phyloP scores from a whole-genome alignment of 2,888 invertebrate species.

The Drosophila histrio region DNA sequence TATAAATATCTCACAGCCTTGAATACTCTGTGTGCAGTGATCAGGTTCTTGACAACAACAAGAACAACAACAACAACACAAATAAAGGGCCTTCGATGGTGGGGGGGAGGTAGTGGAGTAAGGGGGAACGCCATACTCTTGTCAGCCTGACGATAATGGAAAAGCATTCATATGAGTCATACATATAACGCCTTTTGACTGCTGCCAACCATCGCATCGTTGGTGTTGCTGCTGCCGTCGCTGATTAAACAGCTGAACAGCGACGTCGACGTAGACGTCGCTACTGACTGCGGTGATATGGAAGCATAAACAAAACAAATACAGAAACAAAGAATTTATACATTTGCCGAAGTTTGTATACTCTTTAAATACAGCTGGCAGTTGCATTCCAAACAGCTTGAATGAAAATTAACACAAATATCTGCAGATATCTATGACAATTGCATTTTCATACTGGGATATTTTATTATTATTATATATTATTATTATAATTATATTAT shows the following conservation, averaged over 20 bases:
- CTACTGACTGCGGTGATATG: conserved; percentile 37
- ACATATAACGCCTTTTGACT: conserved; percentile 28
- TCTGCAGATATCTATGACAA: no score
- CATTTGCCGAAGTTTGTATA: conserved; percentile 9
- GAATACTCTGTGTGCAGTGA: conserved; percentile 21
- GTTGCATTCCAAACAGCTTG: not conserved
- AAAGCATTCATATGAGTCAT: conserved; percentile 50
- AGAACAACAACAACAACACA: no score
- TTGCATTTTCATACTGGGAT: no score
- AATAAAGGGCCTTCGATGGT: not conserved
- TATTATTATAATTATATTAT: no score
- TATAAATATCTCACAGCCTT: conserved; percentile 33
- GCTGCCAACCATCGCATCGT: conserved; percentile 5
- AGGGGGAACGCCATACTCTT: conserved; percentile 1
- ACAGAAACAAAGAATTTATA: not conserved
- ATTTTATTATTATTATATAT: no score
- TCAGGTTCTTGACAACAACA: conserved; percentile 51
- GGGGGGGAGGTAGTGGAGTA: not conserved
- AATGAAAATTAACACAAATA: no score
- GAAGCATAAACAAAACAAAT: conserved; percentile 52
- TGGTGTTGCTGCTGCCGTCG: conserved; percentile 31
- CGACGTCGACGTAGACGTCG: conserved; percentile 6
- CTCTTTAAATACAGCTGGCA: not conserved
- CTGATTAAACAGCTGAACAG: conserved; percentile 68
- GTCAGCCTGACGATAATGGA: conserved; percentile 42